Evolutionary conservation across 1,140 invertebrate genomes (phyloP), one percentile per base, ranked within the genome.

Genomic region (Tetraneura akinire): DNA sequence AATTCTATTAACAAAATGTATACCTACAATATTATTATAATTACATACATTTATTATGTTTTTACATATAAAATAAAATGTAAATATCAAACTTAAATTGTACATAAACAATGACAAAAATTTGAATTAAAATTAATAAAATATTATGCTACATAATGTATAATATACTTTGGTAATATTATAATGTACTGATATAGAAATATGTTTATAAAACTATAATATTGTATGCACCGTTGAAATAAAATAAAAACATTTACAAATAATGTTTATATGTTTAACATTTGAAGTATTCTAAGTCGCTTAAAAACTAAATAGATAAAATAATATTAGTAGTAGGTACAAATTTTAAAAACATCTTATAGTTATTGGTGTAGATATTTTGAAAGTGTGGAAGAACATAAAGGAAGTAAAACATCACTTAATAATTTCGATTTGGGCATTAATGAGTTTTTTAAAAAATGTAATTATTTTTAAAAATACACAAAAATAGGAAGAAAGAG

Each of bases 101-200:
- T 71, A 71, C 29, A 29, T 29, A 71, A 68, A 68, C n/a, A 47
- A 47, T 16, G 42, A 68, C 21, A 68, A n/a, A 68, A 68, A 68
- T 11, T 42, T 68, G 42, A 68, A 68, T 37, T 68, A 71, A 71
- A 71, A 71, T 49, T 71, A 71, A 51, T 51, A 29, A 71, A 70
- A 51, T 51, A 47, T 49, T 8, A 49, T 42, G n/a, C 47, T 70
- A 49, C 45, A 49, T 70, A 26, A 29, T 14, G 18, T 51, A 49
- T 68, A 70, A 51, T 68, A 68, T 68, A 47, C 14, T 49, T 16
- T 70, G 66, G 42, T 70, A 70, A 70, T 70, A n/a, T n/a, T n/a
- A n/a, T n/a, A 11, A 26, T 70, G 26, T 26, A 13, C 18, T 29
- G 10, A 70, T 26, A 49, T 23, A 70, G 21, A 70, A 47, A 70